Conservation (phyloP, 2,797 vertebrate species). For the Phaenicophaeus curvirostris region DNA sequence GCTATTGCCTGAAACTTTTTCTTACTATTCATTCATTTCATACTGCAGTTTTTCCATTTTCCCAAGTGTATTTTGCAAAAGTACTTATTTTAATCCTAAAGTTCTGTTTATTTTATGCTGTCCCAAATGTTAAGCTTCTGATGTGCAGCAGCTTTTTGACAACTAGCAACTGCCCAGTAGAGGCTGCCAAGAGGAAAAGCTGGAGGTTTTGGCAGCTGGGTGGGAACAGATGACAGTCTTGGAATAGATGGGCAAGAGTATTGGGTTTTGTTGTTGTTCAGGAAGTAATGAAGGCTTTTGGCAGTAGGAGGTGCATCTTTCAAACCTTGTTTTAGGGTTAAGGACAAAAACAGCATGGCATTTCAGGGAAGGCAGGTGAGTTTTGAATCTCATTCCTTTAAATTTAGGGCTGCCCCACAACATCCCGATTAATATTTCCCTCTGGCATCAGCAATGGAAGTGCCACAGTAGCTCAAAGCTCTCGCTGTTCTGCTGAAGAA, state of each 20-base stretch:
- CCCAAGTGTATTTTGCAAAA: constrained; percentile 18
- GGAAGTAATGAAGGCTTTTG: constrained; percentile 52
- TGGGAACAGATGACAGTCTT: constrained; percentile 64
- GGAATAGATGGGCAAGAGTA: constrained; percentile 37
- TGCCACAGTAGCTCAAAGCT: background rate
- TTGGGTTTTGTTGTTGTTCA: constrained; percentile 52
- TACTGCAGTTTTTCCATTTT: background rate
- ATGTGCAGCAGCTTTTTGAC: constrained; percentile 56
- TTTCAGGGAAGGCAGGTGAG: background rate
- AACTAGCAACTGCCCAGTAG: constrained; percentile 46
- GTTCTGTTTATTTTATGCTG: constrained; percentile 53
- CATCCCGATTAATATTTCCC: background rate
- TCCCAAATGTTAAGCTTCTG: constrained; percentile 55
- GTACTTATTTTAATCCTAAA: constrained; percentile 31
- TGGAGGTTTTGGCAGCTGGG: constrained; percentile 71
- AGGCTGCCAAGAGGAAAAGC: constrained; percentile 64
- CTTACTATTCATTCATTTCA: background rate
- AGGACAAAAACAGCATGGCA: background rate
- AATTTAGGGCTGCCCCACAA: background rate
- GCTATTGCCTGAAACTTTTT: background rate
- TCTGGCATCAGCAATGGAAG: background rate
- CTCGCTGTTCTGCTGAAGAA: background rate
- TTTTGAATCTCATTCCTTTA: background rate
- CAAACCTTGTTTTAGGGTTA: constrained; percentile 14
- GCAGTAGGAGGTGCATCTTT: constrained; percentile 10